A percentile compares a stretch with the other conserved stretches of the same genome.
Evolutionary conservation across 2,888 invertebrate species (phyloP).

Genomic region (Exocentrus adspersus): DNA sequence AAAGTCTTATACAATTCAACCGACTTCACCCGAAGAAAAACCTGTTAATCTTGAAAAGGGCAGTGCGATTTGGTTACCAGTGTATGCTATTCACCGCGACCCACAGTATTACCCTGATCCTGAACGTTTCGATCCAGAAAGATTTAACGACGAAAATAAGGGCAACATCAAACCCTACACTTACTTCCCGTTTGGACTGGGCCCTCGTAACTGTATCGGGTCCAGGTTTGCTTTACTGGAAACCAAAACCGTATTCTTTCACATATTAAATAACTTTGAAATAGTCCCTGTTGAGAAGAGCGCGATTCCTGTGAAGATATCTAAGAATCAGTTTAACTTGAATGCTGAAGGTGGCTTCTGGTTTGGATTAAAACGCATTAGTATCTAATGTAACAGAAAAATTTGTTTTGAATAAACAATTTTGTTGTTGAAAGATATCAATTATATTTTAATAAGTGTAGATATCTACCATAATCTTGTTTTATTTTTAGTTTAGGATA

Average conservation of each 20-base stretch:
- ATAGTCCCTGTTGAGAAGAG: constrained; percentile 52
- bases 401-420: too few species aligned
- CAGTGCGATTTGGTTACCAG: constrained; percentile 53
- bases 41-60: constrained; percentile 45
- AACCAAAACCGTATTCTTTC: constrained; percentile 43
- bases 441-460: too few species aligned
- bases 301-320: constrained; percentile 50
- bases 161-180: constrained; percentile 63
- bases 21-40: constrained; percentile 33
- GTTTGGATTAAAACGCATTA: constrained; percentile 36
- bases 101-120: constrained; percentile 62
- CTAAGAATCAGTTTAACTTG: constrained; percentile 43
- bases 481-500: too few species aligned
- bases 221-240: constrained; percentile 61
- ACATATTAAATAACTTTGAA: constrained; percentile 52
- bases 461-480: too few species aligned
- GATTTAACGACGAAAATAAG: constrained; percentile 47
- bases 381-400: too few species aligned
- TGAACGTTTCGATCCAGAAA: constrained; percentile 62
- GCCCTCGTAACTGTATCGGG: constrained; percentile 67
- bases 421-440: too few species aligned
- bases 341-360: constrained; percentile 43
- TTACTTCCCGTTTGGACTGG: constrained; percentile 66
- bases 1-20: constrained; percentile 60
- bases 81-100: constrained; percentile 60